Percentiles rank a stretch among this genome's conserved stretches.
Evolutionary conservation across 2,888 invertebrate genomes (phyloP).

Genomic region (Drosophila greeni): DNA sequence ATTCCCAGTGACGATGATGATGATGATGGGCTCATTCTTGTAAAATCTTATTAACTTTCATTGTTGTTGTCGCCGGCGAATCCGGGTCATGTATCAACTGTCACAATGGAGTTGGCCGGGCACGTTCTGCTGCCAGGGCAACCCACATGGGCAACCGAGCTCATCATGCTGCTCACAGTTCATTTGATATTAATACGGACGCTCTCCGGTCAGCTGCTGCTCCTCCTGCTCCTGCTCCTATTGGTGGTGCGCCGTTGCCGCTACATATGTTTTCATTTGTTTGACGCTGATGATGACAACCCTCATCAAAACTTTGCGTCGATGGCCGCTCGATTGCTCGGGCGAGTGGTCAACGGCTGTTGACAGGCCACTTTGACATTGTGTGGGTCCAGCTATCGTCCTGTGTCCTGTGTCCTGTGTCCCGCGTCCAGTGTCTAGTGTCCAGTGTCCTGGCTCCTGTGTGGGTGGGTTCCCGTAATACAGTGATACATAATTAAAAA

Average conservation of each 20-base stretch:
- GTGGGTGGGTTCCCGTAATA: slow-evolving; percentile 20
- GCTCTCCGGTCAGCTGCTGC: slow-evolving; percentile 34
- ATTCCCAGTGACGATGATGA: slow-evolving; percentile 10
- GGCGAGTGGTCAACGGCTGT: slow-evolving; percentile 67
- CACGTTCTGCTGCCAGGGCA: slow-evolving; percentile 43
- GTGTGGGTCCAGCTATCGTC: slow-evolving; percentile 27
- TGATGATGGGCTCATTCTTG: slow-evolving; percentile 39
- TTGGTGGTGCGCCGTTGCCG: slow-evolving; percentile 49
- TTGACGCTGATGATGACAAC: slow-evolving; percentile 72
- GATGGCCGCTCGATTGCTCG: slow-evolving; percentile 68
- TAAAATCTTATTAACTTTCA: slow-evolving; percentile 47
- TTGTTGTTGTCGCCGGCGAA: slow-evolving; percentile 31
- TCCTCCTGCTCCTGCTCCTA: slow-evolving; percentile 6
- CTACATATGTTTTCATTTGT: slow-evolving; percentile 73
- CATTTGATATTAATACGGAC: slow-evolving; percentile 72
- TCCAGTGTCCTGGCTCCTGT: slow-evolving; percentile 10
- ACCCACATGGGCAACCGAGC: slow-evolving; percentile 26
- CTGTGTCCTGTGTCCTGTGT: background rate
- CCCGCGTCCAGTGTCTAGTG: background rate
- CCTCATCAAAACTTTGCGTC: slow-evolving; percentile 72
- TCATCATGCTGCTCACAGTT: slow-evolving; percentile 66
- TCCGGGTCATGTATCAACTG: slow-evolving; percentile 36
- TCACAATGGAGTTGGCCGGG: slow-evolving; percentile 48
- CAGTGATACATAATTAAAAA: slow-evolving; percentile 69
- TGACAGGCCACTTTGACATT: slow-evolving; percentile 68